phyloP scores from a whole-genome alignment of 2,113 vertebrate species.

The Phocoena phocoena region DNA sequence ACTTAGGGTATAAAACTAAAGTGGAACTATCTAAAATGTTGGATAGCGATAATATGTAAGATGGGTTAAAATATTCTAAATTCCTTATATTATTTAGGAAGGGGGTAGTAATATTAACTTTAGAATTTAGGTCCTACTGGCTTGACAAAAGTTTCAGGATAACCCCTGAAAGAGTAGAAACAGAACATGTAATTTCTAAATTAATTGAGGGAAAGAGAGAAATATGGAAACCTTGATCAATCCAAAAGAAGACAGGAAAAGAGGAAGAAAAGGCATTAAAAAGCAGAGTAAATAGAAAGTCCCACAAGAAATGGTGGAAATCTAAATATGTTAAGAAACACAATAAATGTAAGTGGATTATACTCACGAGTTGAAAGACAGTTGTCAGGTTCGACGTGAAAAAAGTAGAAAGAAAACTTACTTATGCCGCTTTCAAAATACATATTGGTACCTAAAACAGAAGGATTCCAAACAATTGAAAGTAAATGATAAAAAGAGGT shows the following conservation, averaged over 20 bases:
- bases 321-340: neutral
- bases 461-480: neutral
- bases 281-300: neutral
- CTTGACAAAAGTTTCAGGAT: neutral
- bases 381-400: neutral
- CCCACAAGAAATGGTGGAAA: neutral
- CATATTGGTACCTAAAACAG: neutral
- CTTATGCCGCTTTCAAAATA: neutral
- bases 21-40: neutral
- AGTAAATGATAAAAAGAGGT: neutral
- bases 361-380: neutral
- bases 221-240: neutral
- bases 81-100: neutral
- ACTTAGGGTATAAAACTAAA: neutral
- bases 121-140: neutral
- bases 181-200: neutral
- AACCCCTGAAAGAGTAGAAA: conserved; percentile 1
- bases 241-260: neutral
- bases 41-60: neutral
- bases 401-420: neutral
- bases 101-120: neutral
- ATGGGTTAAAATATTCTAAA: neutral
- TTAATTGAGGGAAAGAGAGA: neutral
- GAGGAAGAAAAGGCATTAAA: neutral
- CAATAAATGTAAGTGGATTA: neutral